Base-by-base conservation (phyloP, 2,113 vertebrate genomes). In the Apteryx mantelli region DNA sequence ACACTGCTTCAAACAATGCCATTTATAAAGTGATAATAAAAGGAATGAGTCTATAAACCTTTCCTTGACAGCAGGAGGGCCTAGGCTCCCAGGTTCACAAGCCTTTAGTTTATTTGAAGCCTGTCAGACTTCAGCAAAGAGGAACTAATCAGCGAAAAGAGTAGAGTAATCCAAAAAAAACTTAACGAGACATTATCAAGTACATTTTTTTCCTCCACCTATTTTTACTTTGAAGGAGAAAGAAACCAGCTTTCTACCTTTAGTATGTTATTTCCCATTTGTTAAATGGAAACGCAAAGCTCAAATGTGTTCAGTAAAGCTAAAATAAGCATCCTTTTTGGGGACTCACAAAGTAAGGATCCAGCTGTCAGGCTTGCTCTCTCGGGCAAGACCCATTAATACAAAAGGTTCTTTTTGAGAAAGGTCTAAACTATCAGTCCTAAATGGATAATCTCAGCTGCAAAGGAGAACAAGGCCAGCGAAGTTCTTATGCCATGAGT, bases 21-120 rank as follows among this genome's bases (percentile, higher is more conserved):
- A 40, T 97, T 97, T 97, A 98, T 82, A 93, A 97, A 96, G 89
- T 32, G 3, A 75, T 97, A 97, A 97, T 84, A 88, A 95, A 97
- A 98, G 79, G 77, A 97, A 91, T 93, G 93, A 97, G 97, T 96
- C 97, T 97, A 97, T 98, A 97, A 97, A 97, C 79, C n/a, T 92
- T 95, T 55, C 68, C 68, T 90, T 63, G 93, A 86, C 85, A 44
- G 89, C 90, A 96, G 91, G 97, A 91, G 91, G 61, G 44, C 82
- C 95, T 69, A 91, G 50, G 79, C 44, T 95, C 28, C 77, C 70
- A n/a, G 48, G 32, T 96, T 95, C 94, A 96, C 80, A 93, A 96
- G 81, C 1, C n/a, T 83, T 48, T 79, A 85, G 50, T 89, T 92
- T 93, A 88, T 97, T 96, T 98, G 95, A 96, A 90, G 79, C 20